phyloP scores from a whole-genome alignment of 2,888 invertebrate species.

The Lordiphosa andalusiaca region DNA sequence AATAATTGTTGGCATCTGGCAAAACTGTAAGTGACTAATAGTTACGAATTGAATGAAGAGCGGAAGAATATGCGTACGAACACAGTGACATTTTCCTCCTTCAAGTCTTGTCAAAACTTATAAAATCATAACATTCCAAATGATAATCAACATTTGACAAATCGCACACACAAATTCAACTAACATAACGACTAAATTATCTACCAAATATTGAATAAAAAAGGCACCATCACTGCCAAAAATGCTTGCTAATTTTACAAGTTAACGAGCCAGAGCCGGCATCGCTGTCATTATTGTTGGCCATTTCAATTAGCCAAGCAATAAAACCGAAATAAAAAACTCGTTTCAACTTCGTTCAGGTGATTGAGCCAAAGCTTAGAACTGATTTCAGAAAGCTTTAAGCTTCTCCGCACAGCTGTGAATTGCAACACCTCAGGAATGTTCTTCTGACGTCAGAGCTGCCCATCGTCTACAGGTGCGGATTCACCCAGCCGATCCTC shows the following conservation, averaged over 20 bases:
- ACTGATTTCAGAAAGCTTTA: constrained; percentile 19
- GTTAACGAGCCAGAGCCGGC: constrained; percentile 40
- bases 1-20: too few relatives aligned
- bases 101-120: not conserved
- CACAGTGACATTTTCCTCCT: too few relatives aligned
- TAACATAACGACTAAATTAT: constrained; percentile 41
- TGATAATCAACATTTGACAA: not conserved
- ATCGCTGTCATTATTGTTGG: constrained; percentile 15
- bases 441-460: constrained; percentile 1
- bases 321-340: constrained; percentile 33
- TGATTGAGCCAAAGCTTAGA: constrained; percentile 2
- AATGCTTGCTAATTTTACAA: constrained; percentile 33
- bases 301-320: constrained; percentile 34
- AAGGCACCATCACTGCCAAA: not conserved
- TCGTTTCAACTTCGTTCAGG: constrained; percentile 23
- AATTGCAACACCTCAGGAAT: constrained; percentile 9
- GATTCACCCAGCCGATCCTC: constrained; percentile 1
- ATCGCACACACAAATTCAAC: constrained; percentile 14
- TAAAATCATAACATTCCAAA: not conserved
- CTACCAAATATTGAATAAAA: constrained; percentile 24
- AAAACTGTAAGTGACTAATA: too few relatives aligned
- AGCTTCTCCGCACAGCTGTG: constrained; percentile 11
- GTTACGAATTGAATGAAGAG: too few relatives aligned
- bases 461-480: constrained; percentile 7
- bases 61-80: too few relatives aligned